Percentiles rank a stretch among this genome's conserved stretches.
phyloP scores from a whole-genome alignment of 2,113 vertebrate species.

The Hippocampus abdominalis region DNA sequence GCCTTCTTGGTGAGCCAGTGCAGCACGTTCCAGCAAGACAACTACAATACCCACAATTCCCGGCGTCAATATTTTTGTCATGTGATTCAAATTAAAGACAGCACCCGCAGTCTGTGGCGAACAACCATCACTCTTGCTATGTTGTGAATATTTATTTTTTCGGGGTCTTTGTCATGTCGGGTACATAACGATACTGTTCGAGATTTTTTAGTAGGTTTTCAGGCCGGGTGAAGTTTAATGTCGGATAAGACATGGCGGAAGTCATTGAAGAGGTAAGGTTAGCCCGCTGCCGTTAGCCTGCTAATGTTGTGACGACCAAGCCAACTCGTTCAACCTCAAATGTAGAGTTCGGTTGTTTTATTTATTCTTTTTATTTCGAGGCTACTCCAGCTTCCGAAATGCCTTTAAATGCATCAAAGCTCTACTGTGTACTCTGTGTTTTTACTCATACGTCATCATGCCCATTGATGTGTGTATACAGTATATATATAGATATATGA shows the following conservation, averaged over 20 bases:
- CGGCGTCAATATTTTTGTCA: slow-evolving; percentile 57
- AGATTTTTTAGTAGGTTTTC: background rate
- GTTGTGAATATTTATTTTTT: background rate
- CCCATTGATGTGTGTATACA: too few relatives aligned
- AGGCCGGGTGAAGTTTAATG: background rate
- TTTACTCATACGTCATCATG: too few relatives aligned
- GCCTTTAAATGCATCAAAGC: too few relatives aligned
- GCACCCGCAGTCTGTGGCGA: slow-evolving; percentile 22
- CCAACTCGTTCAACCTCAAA: background rate
- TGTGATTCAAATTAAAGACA: slow-evolving; percentile 61
- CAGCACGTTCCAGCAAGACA: background rate
- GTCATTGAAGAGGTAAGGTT: slow-evolving; percentile 78
- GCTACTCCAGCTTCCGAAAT: too few relatives aligned
- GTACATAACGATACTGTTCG: background rate
- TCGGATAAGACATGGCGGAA: slow-evolving; percentile 78
- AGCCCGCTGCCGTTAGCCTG: slow-evolving; percentile 47
- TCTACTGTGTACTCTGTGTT: too few relatives aligned
- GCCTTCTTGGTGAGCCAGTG: background rate
- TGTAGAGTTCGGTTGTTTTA: background rate
- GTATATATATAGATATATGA: too few relatives aligned
- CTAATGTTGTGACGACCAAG: slow-evolving; percentile 2
- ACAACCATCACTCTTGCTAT: slow-evolving; percentile 17
- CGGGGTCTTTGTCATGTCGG: background rate
- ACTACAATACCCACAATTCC: slow-evolving; percentile 69
- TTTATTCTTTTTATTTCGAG: too few relatives aligned